A percentile compares a stretch with the other conserved stretches of the same genome.
phyloP scores from a whole-genome alignment of 2,888 invertebrate genomes.

The Heliconius erato region DNA sequence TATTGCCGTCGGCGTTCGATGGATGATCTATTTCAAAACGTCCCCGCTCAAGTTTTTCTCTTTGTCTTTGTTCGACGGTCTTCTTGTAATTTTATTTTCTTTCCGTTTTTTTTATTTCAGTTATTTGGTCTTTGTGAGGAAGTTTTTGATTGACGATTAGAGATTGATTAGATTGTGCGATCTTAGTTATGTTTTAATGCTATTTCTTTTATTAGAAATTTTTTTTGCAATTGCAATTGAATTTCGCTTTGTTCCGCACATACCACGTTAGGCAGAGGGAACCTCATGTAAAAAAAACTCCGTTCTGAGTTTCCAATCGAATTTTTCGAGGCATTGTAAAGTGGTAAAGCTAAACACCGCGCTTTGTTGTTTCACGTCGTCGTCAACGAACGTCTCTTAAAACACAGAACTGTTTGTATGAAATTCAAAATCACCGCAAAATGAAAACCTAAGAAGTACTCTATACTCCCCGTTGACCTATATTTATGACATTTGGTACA shows the following conservation, averaged over 20 bases:
- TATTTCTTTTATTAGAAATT: not conserved
- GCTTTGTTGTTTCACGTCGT: too few relatives aligned
- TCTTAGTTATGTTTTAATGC: not conserved
- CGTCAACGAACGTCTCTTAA: too few relatives aligned
- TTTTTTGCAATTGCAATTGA: too few relatives aligned
- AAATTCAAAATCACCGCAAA: too few relatives aligned
- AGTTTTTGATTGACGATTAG: not conserved
- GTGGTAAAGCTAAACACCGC: too few relatives aligned
- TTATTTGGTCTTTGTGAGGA: not conserved
- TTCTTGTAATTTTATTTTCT: conserved; percentile 12
- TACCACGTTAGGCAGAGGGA: not conserved
- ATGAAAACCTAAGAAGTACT: too few relatives aligned
- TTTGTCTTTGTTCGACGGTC: conserved; percentile 7
- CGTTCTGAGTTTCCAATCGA: too few relatives aligned
- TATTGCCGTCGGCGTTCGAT: conserved; percentile 24
- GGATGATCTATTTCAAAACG: conserved; percentile 35
- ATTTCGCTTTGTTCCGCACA: not conserved
- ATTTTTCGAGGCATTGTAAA: too few relatives aligned
- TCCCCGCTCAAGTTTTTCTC: conserved; percentile 6
- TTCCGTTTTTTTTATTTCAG: not conserved
- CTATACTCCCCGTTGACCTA: too few relatives aligned
- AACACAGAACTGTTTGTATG: too few relatives aligned
- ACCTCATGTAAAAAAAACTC: too few relatives aligned
- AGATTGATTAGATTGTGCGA: not conserved
- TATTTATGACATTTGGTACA: too few relatives aligned